phyloP scores from a whole-genome alignment of 2,797 vertebrate species.

The Furcifer pardalis region DNA sequence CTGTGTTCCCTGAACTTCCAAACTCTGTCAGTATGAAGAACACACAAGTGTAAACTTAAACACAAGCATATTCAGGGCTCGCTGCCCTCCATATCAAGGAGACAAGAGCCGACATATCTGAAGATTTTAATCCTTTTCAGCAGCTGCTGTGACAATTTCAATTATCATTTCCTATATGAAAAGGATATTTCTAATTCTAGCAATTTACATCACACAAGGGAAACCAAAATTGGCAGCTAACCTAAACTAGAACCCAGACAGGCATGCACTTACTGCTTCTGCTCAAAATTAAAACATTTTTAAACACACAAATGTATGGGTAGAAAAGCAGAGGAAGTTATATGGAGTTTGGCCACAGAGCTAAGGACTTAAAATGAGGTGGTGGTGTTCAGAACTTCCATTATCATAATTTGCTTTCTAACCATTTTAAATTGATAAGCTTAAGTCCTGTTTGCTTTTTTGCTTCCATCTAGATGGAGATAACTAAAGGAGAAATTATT shows the following conservation, averaged over 20 bases:
- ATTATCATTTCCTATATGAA: conserved; percentile 60
- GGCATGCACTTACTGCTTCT: conserved; percentile 48
- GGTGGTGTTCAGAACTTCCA: conserved; percentile 29
- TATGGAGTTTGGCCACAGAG: conserved; percentile 30
- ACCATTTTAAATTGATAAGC: conserved; percentile 34
- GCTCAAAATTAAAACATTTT: conserved; percentile 58
- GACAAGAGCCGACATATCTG: conserved; percentile 53
- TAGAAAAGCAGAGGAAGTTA: not conserved
- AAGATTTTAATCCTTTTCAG: conserved; percentile 60
- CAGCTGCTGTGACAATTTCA: conserved; percentile 58
- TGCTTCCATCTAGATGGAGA: not conserved
- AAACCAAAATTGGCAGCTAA: conserved; percentile 64
- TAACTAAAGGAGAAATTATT: not conserved
- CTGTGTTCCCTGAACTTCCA: not conserved
- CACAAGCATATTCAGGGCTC: conserved; percentile 30
- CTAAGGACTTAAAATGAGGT: conserved; percentile 21
- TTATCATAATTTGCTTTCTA: conserved; percentile 32
- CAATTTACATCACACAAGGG: conserved; percentile 56
- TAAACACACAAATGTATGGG: not conserved
- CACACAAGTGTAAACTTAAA: conserved; percentile 33
- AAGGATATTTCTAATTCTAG: conserved; percentile 62
- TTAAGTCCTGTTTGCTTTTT: not conserved
- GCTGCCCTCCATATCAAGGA: conserved; percentile 45
- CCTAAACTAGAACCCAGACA: conserved; percentile 49
- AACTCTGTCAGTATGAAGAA: not conserved